Conservation (phyloP, 2,113 vertebrate species). For the Heterochromis multidens region DNA sequence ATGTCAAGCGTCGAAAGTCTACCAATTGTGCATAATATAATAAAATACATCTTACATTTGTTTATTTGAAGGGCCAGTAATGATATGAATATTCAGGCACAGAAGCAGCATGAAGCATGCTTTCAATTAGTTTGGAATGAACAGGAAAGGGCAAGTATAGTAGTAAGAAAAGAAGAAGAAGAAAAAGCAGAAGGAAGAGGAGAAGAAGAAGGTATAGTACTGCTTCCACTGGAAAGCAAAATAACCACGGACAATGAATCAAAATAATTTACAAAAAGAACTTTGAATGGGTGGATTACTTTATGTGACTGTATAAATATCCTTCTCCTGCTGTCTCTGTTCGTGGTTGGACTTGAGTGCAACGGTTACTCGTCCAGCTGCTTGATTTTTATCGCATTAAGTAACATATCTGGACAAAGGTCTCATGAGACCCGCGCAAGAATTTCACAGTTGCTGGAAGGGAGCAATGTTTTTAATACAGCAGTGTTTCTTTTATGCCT, state of each 20-base stretch:
- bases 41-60: background rate
- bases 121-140: background rate
- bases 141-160: background rate
- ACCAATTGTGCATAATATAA: background rate
- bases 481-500: background rate
- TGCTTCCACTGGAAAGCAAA: background rate
- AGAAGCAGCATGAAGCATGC: background rate
- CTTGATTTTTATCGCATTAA: slow-evolving; percentile 31
- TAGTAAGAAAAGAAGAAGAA: background rate
- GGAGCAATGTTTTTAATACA: slow-evolving; percentile 21
- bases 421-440: slow-evolving; percentile 18
- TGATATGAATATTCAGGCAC: background rate
- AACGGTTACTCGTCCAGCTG: slow-evolving; percentile 20
- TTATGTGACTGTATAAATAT: background rate
- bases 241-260: background rate
- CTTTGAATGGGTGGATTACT: background rate
- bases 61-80: background rate
- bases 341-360: background rate
- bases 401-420: slow-evolving; percentile 27
- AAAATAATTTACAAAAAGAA: background rate
- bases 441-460: slow-evolving; percentile 33
- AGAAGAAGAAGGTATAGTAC: background rate
- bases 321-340: background rate
- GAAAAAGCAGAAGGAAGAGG: background rate
- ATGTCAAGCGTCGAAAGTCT: background rate